Evolutionary conservation across 2,888 invertebrate species (phyloP).

Genomic region (Harpagoxenus sublaevis): DNA sequence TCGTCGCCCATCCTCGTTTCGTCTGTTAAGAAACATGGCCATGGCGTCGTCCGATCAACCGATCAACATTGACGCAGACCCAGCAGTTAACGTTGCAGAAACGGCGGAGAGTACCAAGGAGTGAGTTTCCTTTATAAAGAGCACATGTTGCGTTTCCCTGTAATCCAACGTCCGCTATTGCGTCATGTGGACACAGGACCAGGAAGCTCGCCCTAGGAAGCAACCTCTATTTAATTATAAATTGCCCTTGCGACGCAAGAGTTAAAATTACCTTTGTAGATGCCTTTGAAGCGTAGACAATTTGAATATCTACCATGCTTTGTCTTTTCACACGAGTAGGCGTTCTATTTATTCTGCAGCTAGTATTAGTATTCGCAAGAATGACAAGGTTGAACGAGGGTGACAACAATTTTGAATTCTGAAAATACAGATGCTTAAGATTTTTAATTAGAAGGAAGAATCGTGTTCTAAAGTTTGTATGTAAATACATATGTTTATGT

Average conservation of each 20-base stretch:
- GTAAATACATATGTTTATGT: not conserved
- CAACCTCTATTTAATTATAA: not conserved
- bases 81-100: not conserved
- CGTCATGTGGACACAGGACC: not conserved
- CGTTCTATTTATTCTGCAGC: not conserved
- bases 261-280: not conserved
- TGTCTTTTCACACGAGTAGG: not conserved
- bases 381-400: not conserved
- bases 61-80: not conserved
- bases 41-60: constrained; percentile 38
- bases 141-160: too few relatives aligned
- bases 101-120: not conserved
- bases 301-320: not conserved
- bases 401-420: not conserved
- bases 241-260: not conserved
- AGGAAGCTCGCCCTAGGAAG: not conserved
- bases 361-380: not conserved
- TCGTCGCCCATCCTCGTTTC: not conserved
- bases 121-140: constrained; percentile 9
- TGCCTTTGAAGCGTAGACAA: not conserved
- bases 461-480: too few relatives aligned
- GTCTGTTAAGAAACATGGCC: not conserved
- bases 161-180: not conserved
- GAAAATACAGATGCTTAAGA: not conserved
- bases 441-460: not conserved